phyloP scores from a whole-genome alignment of 1,140 invertebrate species.

The Drosophila seguyi region DNA sequence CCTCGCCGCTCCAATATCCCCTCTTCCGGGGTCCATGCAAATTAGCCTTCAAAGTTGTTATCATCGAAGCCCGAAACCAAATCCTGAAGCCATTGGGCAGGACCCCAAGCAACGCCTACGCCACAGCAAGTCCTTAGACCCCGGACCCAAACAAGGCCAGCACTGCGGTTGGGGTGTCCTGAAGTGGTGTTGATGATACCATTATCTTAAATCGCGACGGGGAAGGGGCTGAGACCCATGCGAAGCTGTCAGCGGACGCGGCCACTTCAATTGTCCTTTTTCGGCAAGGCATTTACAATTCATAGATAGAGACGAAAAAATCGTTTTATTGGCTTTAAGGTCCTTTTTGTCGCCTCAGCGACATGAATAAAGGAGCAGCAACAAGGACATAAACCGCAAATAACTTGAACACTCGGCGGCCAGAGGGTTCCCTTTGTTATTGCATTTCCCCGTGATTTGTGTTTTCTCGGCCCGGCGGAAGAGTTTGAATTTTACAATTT shows the following conservation, averaged over 20 bases:
- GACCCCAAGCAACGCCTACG: constrained; percentile 63
- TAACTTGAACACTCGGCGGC: constrained; percentile 72
- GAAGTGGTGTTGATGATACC: constrained; percentile 83
- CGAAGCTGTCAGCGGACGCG: constrained; percentile 68
- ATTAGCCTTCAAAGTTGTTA: constrained; percentile 72
- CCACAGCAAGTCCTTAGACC: constrained; percentile 54
- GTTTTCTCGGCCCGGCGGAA: constrained; percentile 54
- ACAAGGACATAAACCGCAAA: constrained; percentile 78
- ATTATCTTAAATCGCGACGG: constrained; percentile 82
- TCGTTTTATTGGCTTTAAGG: constrained; percentile 85
- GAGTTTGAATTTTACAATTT: constrained; percentile 73
- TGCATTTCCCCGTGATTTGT: constrained; percentile 80
- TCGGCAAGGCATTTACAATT: constrained; percentile 71
- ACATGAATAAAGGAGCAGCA: constrained; percentile 55
- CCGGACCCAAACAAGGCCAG: constrained; percentile 50
- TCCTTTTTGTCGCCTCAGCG: constrained; percentile 76
- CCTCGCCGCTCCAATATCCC: constrained; percentile 4
- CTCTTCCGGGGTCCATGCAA: constrained; percentile 56
- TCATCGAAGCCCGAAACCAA: constrained; percentile 58
- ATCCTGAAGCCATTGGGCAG: constrained; percentile 54
- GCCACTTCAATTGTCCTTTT: constrained; percentile 75
- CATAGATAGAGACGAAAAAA: constrained; percentile 79
- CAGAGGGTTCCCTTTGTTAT: constrained; percentile 72
- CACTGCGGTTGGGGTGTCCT: constrained; percentile 11
- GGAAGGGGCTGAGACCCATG: constrained; percentile 38